A percentile compares a stretch with the other conserved stretches of the same genome.
These are phyloP conservation scores for Otis tarda DNA, from an alignment of 2,113 vertebrate genomes.

Conservation along the genomic window DNA sequence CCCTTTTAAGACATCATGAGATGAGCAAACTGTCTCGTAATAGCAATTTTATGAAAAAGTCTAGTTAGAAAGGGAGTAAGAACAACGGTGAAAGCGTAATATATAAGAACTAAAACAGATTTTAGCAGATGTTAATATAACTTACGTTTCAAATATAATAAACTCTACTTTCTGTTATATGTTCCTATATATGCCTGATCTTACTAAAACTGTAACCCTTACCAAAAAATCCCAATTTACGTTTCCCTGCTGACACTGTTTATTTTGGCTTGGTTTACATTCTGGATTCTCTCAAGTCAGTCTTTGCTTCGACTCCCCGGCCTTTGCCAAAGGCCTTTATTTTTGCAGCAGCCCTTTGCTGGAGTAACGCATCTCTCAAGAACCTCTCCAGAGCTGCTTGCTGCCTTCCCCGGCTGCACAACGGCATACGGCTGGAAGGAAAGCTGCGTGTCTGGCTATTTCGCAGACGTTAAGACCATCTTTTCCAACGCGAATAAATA, in stretches of 20 bases:
- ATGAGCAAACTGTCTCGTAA: neutral
- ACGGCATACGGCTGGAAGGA: neutral
- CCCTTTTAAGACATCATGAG: neutral
- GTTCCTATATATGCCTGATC: neutral
- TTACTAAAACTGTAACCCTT: neutral
- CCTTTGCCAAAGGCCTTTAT: neutral
- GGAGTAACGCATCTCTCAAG: neutral
- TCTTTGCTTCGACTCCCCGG: neutral
- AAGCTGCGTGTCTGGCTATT: neutral
- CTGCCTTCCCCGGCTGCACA: neutral
- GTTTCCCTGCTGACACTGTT: neutral
- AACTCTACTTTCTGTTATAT: neutral
- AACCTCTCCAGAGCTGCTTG: neutral
- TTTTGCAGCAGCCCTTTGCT: neutral
- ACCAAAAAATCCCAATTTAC: neutral
- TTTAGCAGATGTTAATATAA: neutral
- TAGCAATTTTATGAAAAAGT: neutral
- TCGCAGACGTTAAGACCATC: neutral
- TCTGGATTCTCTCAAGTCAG: neutral
- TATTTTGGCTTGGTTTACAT: neutral
- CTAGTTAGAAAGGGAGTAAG: neutral
- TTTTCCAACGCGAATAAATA: neutral
- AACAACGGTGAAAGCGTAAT: neutral
- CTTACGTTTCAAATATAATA: neutral
- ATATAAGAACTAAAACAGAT: rapidly evolving